Base-by-base conservation (phyloP, 2,113 vertebrate genomes). In the Ptilonorhynchus violaceus region DNA sequence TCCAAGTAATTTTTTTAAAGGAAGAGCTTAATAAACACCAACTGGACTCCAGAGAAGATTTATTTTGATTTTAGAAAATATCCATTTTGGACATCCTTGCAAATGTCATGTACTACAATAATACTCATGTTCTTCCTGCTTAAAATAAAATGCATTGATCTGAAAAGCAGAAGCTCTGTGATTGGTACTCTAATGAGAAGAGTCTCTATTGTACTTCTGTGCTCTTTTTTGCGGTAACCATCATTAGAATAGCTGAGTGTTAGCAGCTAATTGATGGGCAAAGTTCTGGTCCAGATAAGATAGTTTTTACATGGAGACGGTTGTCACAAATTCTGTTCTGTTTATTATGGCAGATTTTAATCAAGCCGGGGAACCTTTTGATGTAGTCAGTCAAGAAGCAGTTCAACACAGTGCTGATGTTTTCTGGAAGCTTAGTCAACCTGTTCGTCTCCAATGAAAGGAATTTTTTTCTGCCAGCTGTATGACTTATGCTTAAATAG, bases 11-110 rank as follows among this genome's bases (percentile, higher is more conserved):
- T 68, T 73, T 79, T 85, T 90, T 85, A 25, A 25, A 79, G 4
- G 50, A 91, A 88, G 42, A 86, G 41, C 42, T 91, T 63, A 69
- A 59, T 94, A 92, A 97, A 95, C 94, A 97, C 91, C 94, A 97
- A 85, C 92, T 97, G 96, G 88, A 93, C 79, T 88, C n/a, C 59
- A 88, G 63, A 62, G 17, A 80, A 85, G n/a, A 17, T 66, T 66
- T 92, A 66, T 62, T 88, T 90, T 83, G 11, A 66, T 85, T 85
- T 86, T 19, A 77, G 31, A 56, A 80, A 95, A 90, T 73, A 90
- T 35, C 53, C 72, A 35, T 80, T 31, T 73, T 95, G 79, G 83
- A 88, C 63, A 92, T 6, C 5, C n/a, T 6, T 77, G 17, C 2
- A 95, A 97, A 96, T 97, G 58, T 74, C 83, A 93, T 11, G 30